Evolutionary conservation across 2,797 vertebrate species (phyloP), one percentile per base, ranked within the genome.

Genomic region (Muraenolepis orangiensis): DNA sequence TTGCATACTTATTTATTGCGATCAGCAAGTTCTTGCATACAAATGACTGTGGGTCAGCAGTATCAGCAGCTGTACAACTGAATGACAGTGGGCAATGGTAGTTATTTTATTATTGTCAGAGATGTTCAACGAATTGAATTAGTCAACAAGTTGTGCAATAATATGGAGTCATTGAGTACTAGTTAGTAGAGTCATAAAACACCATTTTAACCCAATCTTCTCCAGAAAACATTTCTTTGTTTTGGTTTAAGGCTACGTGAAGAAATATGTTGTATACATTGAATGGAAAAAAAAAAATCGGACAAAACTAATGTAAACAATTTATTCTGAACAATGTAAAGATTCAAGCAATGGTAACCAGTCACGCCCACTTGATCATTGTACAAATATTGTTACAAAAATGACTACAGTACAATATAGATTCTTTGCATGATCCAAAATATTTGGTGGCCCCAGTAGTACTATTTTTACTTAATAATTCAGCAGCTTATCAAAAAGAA

Each of bases 361-460:
- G 95, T 95, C 96, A 96, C 95, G 94, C 96, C 94, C 95, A 97
- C 95, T 94, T 97, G 86, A 92, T 94, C 95, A 96, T 97, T 94
- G 96, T 98, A 99, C 96, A 99, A 98, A 98, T 96, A 95, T 98
- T 94, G 93, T 95, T 99, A 98, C 97, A 99, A 98, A 64, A 99
- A 97, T 96, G 97, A 98, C 96, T 97, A 99, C 96, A 98, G 95
- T 98, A 98, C 96, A 99, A 98, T 98, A 98, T 98, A 99, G 96
- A 98, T 95, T 97, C 95, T 98, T 96, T 98, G 96, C 96, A 99
- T 97, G 96, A 97, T 98, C 94, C 96, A 99, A 98, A 98, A 98
- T 97, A 97, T 96, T 97, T 98, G 95, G 96, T 98, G 96, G 96
- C 96, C 97, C 96, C 95, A 94, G 96, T 96, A 94, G 85, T 90